Percentiles rank a stretch among this genome's conserved stretches.
phyloP scores from a whole-genome alignment of 2,888 invertebrate genomes.

The Dorcus hopei region DNA sequence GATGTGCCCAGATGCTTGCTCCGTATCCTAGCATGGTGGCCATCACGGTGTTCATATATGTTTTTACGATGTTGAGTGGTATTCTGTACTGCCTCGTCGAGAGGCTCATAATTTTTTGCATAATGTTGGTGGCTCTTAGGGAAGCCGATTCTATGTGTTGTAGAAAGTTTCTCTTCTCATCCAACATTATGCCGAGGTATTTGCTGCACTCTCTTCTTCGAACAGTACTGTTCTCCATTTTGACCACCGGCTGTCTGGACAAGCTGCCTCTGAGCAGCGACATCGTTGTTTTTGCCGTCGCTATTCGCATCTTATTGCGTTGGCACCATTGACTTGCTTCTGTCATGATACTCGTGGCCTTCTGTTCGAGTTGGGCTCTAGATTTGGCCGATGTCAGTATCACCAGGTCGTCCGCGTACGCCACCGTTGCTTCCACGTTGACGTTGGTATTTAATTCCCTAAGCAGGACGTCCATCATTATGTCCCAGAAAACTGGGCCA shows the following conservation, averaged over 20 bases:
- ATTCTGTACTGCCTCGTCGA: not conserved
- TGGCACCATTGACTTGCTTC: not conserved
- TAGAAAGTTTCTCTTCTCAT: not conserved
- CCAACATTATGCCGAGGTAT: constrained; percentile 4
- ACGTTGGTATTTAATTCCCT: no score
- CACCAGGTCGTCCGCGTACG: constrained; percentile 10
- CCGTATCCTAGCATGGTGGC: no score
- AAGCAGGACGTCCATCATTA: no score
- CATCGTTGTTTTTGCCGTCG: not conserved
- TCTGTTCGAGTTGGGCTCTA: not conserved
- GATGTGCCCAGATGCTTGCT: no score
- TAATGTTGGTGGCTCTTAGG: not conserved
- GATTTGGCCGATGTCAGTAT: not conserved
- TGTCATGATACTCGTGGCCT: not conserved
- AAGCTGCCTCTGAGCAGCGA: constrained; percentile 1
- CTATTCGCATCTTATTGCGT: not conserved
- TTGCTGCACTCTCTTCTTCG: not conserved
- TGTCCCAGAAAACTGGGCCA: no score
- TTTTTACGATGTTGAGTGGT: no score
- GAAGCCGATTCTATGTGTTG: not conserved
- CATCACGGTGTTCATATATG: no score
- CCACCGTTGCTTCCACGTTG: not conserved
- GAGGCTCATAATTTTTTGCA: constrained; percentile 3
- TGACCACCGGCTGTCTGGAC: not conserved
- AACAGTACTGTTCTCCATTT: not conserved